Evolutionary conservation across 2,113 vertebrate genomes (phyloP).

Genomic region (Cyprinodon brontotheroides): DNA sequence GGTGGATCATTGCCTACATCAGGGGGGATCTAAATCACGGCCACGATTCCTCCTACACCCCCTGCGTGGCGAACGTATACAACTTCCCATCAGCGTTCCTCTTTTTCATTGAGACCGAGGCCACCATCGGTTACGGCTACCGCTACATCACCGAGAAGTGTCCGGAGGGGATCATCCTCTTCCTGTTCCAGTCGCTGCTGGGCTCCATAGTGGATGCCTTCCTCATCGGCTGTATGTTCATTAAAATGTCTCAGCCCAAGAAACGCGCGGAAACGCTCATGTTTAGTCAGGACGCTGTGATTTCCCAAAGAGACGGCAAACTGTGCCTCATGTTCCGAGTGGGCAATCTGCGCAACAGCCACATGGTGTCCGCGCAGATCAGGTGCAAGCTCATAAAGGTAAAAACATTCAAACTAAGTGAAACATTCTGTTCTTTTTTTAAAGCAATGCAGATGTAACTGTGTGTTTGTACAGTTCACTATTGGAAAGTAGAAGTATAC

Average conservation of each 20-base stretch:
- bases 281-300: slow-evolving; percentile 87
- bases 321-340: slow-evolving; percentile 92
- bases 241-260: slow-evolving; percentile 92
- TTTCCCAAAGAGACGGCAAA: slow-evolving; percentile 87
- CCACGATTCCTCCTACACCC: slow-evolving; percentile 81
- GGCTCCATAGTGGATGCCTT: slow-evolving; percentile 91
- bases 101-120: slow-evolving; percentile 91
- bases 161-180: slow-evolving; percentile 88
- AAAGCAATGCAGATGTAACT: background rate
- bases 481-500: no score
- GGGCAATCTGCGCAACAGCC: slow-evolving; percentile 90
- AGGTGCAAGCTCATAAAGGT: slow-evolving; percentile 93
- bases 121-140: slow-evolving; percentile 89
- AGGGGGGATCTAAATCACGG: slow-evolving; percentile 84
- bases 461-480: no score
- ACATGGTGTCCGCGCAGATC: slow-evolving; percentile 93
- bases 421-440: background rate
- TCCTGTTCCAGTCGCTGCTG: slow-evolving; percentile 88
- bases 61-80: slow-evolving; percentile 90
- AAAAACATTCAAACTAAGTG: slow-evolving; percentile 35
- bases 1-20: slow-evolving; percentile 90
- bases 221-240: slow-evolving; percentile 92
- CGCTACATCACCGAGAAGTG: slow-evolving; percentile 91
- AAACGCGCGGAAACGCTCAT: slow-evolving; percentile 90
- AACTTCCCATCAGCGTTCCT: slow-evolving; percentile 91